Conservation (phyloP, 2,888 invertebrate genomes). For the Euproctis similis region DNA sequence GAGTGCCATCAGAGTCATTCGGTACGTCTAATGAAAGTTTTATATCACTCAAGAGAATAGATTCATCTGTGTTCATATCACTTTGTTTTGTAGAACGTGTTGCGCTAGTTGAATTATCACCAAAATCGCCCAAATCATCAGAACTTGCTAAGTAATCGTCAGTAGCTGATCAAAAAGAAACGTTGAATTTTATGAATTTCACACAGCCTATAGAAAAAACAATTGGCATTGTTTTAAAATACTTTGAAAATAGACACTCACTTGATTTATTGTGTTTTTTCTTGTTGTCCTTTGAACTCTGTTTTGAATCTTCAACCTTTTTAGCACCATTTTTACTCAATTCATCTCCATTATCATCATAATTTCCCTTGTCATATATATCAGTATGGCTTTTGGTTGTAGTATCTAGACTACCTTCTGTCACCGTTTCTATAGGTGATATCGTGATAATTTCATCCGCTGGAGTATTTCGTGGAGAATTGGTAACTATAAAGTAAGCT, state of each 20-base stretch:
- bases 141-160: conserved; percentile 8
- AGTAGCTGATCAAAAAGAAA: conserved; percentile 12
- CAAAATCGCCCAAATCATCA: conserved; percentile 9
- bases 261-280: background rate
- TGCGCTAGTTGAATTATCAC: conserved; percentile 6
- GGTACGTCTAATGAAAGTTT: conserved; percentile 9
- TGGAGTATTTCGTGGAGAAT: background rate
- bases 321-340: background rate
- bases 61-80: conserved; percentile 7
- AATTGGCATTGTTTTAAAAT: too few relatives aligned
- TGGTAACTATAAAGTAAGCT: too few relatives aligned
- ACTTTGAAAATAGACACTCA: background rate
- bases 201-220: too few relatives aligned
- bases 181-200: too few relatives aligned
- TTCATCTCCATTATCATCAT: background rate
- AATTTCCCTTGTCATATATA: background rate
- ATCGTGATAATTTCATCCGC: conserved; percentile 9
- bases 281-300: background rate
- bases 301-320: background rate
- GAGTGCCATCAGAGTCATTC: conserved; percentile 9
- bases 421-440: conserved; percentile 16
- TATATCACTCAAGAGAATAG: conserved; percentile 8
- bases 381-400: background rate
- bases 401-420: conserved; percentile 4
- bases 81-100: conserved; percentile 6